Evolutionary conservation across 2,888 invertebrate genomes (phyloP).

Genomic region (Galeopsomyia nigrocyanea): DNA sequence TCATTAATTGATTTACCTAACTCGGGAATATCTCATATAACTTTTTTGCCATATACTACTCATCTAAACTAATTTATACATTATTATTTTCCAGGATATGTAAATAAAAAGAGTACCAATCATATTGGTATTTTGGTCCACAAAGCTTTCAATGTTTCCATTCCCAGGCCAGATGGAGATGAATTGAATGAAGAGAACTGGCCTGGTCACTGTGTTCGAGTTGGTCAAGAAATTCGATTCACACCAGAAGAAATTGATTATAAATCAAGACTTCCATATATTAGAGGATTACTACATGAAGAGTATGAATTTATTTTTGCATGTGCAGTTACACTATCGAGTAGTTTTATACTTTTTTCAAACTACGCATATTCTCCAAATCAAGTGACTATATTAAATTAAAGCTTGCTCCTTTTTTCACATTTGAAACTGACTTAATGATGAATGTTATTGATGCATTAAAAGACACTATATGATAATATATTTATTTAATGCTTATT

Average conservation of each 20-base stretch:
- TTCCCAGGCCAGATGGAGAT: conserved; percentile 71
- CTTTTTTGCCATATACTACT: too few species aligned
- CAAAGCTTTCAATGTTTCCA: conserved; percentile 79
- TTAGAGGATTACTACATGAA: conserved; percentile 74
- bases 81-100: conserved; percentile 68
- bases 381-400: too few species aligned
- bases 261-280: conserved; percentile 75
- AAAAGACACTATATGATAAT: neutral
- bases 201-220: conserved; percentile 72
- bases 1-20: neutral
- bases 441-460: too few species aligned
- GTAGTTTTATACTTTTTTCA: too few species aligned
- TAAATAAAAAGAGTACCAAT: conserved; percentile 77
- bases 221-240: conserved; percentile 76
- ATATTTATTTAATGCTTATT: neutral
- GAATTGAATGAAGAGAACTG: conserved; percentile 71
- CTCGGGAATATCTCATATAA: too few species aligned
- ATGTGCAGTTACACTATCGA: too few species aligned
- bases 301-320: conserved; percentile 61
- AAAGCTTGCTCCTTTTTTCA: too few species aligned
- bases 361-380: too few species aligned
- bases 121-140: conserved; percentile 80
- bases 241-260: conserved; percentile 74
- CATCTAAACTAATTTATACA: neutral
- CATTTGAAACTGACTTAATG: too few species aligned